Evolutionary conservation across 2,113 vertebrate genomes (phyloP).

Genomic region (Australoheros scitulus): DNA sequence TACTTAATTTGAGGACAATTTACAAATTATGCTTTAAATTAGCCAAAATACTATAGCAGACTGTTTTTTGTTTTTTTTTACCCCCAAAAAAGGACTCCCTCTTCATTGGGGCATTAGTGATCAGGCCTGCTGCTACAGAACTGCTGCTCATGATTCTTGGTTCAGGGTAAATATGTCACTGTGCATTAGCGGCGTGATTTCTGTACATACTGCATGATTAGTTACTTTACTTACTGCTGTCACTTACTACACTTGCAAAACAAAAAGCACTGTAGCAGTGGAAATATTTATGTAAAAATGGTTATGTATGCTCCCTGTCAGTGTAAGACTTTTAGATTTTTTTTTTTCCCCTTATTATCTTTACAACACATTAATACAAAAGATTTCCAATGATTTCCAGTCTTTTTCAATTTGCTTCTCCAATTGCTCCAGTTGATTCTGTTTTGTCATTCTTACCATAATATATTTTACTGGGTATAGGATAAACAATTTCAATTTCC

Average conservation of each 20-base stretch:
- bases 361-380: background rate
- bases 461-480: background rate
- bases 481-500: background rate
- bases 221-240: slow-evolving; percentile 23
- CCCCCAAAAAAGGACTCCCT: background rate
- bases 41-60: background rate
- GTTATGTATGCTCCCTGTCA: background rate
- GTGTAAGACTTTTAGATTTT: background rate
- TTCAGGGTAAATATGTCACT: slow-evolving; percentile 58
- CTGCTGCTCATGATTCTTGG: slow-evolving; percentile 24
- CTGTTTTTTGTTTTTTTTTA: background rate
- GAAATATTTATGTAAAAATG: background rate
- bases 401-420: background rate
- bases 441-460: background rate
- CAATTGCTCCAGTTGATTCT: slow-evolving; percentile 5
- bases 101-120: slow-evolving; percentile 25
- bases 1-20: slow-evolving; percentile 3
- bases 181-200: slow-evolving; percentile 37
- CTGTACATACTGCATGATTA: slow-evolving; percentile 41
- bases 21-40: background rate
- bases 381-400: slow-evolving; percentile 24
- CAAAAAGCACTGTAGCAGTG: background rate
- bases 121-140: slow-evolving; percentile 10
- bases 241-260: background rate
- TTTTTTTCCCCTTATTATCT: slow-evolving; percentile 10